Evolutionary conservation across 2,797 vertebrate genomes (phyloP).

Genomic region (Echeneis naucrates): DNA sequence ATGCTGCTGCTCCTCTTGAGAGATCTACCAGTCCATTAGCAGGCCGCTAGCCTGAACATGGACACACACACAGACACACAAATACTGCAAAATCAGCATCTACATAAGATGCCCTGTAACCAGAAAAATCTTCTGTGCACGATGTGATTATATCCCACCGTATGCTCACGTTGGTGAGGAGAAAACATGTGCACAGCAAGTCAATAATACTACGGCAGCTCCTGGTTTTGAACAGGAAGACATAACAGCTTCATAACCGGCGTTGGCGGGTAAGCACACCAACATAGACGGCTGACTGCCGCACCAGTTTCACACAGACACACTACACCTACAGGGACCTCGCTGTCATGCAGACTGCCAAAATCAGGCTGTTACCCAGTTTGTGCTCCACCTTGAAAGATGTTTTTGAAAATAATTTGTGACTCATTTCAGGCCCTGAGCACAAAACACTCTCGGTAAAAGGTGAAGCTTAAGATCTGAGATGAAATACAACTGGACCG

Average conservation of each 20-base stretch:
- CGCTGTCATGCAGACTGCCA: not conserved
- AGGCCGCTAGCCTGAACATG: constrained; percentile 13
- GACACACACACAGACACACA: constrained; percentile 5
- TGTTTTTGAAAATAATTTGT: too few species aligned
- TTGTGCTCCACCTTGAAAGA: too few species aligned
- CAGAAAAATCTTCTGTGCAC: too few species aligned
- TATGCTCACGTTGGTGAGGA: not conserved
- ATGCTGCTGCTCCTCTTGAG: constrained; percentile 32
- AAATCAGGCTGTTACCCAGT: not conserved
- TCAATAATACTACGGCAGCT: not conserved
- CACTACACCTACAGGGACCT: not conserved
- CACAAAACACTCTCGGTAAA: too few species aligned
- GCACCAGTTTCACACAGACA: not conserved
- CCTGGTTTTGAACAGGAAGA: not conserved
- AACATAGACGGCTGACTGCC: not conserved
- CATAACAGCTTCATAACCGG: too few species aligned
- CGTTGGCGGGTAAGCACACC: too few species aligned
- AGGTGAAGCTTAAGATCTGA: too few species aligned
- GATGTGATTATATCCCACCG: not conserved
- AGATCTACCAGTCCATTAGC: constrained; percentile 53
- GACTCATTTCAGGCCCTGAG: too few species aligned
- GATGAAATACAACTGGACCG: too few species aligned
- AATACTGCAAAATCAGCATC: constrained; percentile 4
- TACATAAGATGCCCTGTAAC: too few species aligned
- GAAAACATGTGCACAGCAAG: not conserved